Evolutionary conservation across 2,797 vertebrate species (phyloP).

Genomic region (Microcaecilia unicolor): DNA sequence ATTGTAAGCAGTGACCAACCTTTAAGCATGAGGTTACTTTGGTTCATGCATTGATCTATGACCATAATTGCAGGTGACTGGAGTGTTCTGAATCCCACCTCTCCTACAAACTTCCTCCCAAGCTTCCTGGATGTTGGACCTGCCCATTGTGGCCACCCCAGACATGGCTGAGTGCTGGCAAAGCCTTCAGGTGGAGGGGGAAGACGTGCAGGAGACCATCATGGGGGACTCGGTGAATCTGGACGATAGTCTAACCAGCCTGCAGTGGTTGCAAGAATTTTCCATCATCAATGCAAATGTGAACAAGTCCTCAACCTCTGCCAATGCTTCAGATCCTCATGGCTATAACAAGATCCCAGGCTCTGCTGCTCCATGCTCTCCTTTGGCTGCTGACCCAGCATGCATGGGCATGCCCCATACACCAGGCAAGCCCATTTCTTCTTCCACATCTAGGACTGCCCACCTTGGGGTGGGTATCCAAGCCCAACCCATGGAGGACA

Average conservation of each 20-base stretch:
- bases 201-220: slow-evolving; percentile 1
- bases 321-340: slow-evolving; percentile 53
- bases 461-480: slow-evolving; percentile 50
- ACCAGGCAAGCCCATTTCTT: slow-evolving; percentile 80
- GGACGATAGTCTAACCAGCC: slow-evolving; percentile 93
- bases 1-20: too few relatives aligned
- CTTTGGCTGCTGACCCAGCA: slow-evolving; percentile 81
- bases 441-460: slow-evolving; percentile 61
- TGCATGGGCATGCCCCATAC: slow-evolving; percentile 76
- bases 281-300: slow-evolving; percentile 71
- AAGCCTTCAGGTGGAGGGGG: slow-evolving; percentile 20
- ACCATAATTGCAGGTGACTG: too few relatives aligned
- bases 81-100: too few relatives aligned
- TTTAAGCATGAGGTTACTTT: too few relatives aligned
- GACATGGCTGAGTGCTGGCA: slow-evolving; percentile 52
- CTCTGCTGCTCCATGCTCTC: slow-evolving; percentile 72
- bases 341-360: slow-evolving; percentile 49
- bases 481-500: slow-evolving; percentile 72
- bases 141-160: slow-evolving; percentile 17
- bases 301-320: slow-evolving; percentile 34
- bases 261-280: slow-evolving; percentile 94
- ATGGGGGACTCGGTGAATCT: slow-evolving; percentile 44
- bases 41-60: too few relatives aligned
- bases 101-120: too few relatives aligned
- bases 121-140: slow-evolving; percentile 22